These are phyloP conservation scores for Bujurquina vittata DNA, from an alignment of 2,113 vertebrate species.

Conservation along the genomic window DNA sequence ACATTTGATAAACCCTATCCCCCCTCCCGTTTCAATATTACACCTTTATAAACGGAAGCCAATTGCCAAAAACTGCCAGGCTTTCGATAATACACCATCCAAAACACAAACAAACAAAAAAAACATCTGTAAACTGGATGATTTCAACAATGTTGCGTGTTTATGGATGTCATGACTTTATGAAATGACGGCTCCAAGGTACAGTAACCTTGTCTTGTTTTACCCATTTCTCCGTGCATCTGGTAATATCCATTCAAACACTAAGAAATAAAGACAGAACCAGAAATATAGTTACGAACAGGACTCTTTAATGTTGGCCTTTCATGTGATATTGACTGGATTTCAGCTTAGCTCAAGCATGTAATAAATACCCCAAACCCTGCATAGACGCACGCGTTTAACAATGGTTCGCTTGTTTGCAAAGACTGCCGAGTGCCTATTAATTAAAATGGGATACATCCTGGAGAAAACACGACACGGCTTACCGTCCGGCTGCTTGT, in stretches of 20 bases:
- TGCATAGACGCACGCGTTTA: not conserved
- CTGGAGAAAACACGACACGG: not conserved
- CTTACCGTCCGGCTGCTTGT: not conserved
- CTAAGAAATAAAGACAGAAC: slow-evolving; percentile 82
- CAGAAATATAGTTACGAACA: slow-evolving; percentile 71
- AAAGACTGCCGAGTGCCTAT: no score
- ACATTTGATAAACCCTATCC: not conserved
- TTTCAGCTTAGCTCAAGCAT: not conserved
- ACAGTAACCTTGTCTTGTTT: slow-evolving; percentile 79
- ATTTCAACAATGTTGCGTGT: slow-evolving; percentile 43
- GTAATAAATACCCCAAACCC: not conserved
- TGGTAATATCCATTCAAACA: slow-evolving; percentile 85
- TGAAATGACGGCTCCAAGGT: slow-evolving; percentile 73
- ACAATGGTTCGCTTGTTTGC: not conserved
- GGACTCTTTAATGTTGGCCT: slow-evolving; percentile 19
- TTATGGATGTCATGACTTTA: slow-evolving; percentile 68
- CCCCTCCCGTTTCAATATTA: not conserved
- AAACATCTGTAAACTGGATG: slow-evolving; percentile 18
- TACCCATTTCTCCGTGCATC: slow-evolving; percentile 85
- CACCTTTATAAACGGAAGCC: not conserved
- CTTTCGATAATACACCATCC: not conserved
- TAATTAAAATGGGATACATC: not conserved
- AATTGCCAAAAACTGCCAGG: not conserved
- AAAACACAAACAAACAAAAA: not conserved
- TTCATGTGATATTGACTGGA: not conserved